phyloP scores from a whole-genome alignment of 2,797 vertebrate genomes.

The Girardinus metallicus region DNA sequence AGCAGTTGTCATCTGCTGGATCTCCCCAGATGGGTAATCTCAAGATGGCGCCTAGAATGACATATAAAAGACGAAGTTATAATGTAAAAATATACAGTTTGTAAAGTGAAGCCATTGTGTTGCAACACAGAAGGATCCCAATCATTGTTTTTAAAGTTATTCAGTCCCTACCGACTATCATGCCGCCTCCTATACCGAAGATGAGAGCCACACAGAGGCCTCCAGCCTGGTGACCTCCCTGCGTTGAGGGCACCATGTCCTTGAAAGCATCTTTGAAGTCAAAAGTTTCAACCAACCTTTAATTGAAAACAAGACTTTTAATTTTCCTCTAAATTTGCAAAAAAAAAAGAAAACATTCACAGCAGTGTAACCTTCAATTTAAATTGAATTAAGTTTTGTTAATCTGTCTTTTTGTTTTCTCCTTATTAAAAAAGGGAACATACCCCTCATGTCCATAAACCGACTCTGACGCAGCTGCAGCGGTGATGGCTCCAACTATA shows the following conservation, averaged over 20 bases:
- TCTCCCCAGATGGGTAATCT: constrained; percentile 94
- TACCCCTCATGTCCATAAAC: constrained; percentile 88
- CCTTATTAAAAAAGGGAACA: constrained; percentile 19
- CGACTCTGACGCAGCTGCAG: constrained; percentile 77
- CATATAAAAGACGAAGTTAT: constrained; percentile 12
- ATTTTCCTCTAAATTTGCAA: not conserved
- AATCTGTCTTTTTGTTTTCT: constrained; percentile 2
- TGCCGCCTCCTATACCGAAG: constrained; percentile 90
- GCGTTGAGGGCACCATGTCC: constrained; percentile 64
- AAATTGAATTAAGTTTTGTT: not conserved
- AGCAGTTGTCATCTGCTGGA: constrained; percentile 90
- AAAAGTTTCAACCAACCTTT: constrained; percentile 84
- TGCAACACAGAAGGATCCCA: not conserved
- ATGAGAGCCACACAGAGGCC: constrained; percentile 88
- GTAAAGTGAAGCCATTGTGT: not conserved
- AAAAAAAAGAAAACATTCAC: not conserved
- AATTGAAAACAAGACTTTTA: constrained; percentile 16
- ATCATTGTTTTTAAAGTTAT: not conserved
- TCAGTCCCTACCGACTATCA: constrained; percentile 85
- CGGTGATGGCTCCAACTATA: constrained; percentile 93
- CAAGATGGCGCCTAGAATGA: constrained; percentile 85
- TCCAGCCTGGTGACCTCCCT: constrained; percentile 91
- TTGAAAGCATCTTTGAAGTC: constrained; percentile 70
- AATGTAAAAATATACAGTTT: not conserved
- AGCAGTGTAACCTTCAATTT: not conserved